A percentile compares a stretch with the other conserved stretches of the same genome.
Evolutionary conservation across 2,113 vertebrate genomes (phyloP).

Genomic region (Colossoma macropomum): DNA sequence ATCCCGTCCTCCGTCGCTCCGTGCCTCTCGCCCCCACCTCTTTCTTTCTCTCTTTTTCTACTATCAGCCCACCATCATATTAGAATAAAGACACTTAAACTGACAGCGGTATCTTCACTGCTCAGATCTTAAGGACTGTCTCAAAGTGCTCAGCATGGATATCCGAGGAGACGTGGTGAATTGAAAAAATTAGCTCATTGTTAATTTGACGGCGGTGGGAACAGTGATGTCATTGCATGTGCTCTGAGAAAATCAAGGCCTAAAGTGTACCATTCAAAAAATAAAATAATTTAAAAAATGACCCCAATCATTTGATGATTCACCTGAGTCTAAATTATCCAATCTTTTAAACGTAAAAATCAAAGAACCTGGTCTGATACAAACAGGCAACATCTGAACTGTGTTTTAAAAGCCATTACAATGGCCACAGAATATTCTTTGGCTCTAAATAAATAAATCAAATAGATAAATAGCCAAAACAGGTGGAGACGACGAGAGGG

Average conservation of each 20-base stretch:
- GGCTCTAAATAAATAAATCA: not conserved
- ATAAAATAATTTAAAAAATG: not conserved
- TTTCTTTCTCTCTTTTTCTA: not conserved
- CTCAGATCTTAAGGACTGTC: not conserved
- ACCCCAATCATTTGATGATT: constrained; percentile 8
- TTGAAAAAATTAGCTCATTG: not conserved
- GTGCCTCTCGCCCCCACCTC: not conserved
- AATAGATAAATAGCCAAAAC: constrained; percentile 18
- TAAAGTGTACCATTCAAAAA: not conserved
- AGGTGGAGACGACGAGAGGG: constrained; percentile 24
- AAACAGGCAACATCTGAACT: not conserved
- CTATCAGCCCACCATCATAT: not conserved
- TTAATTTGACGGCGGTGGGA: not conserved
- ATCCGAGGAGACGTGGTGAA: not conserved
- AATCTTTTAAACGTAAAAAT: not conserved
- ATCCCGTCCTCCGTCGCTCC: constrained; percentile 7
- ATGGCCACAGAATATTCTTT: not conserved
- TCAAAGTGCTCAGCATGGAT: not conserved
- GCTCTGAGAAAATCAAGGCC: not conserved
- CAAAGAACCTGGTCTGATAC: not conserved
- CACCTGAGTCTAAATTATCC: not conserved
- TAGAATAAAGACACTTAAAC: not conserved
- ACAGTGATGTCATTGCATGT: not conserved
- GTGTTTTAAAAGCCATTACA: not conserved
- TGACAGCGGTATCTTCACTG: not conserved